Base-by-base conservation (phyloP, 2,888 invertebrate species). In the Melitaea athalia region DNA sequence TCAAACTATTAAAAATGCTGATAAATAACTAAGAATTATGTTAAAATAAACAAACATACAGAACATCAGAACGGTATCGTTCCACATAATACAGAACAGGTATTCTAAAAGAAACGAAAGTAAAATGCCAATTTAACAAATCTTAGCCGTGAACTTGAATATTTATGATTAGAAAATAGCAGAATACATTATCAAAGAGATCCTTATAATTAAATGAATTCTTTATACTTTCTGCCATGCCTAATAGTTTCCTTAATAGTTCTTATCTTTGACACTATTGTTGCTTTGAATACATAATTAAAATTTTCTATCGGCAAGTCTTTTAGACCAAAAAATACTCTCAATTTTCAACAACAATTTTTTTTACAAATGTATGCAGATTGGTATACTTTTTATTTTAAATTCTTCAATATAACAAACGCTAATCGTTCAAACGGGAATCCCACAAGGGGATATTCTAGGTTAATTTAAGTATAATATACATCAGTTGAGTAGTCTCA, bases 61-160 rank as follows among this genome's bases (percentile, higher is more conserved):
- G 38, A 14, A 53, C 17, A 12, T 53, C 6, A 17, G 14, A 7
- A 5, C 14, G 24, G 7, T 7, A n/a, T 31, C 33, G 53, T 33
- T 14, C 15, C 11, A 57, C 42, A 42, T 4, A 14, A 7, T 3
- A 15, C 15, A 8, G 38, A 57, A 57, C 57, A 57, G 10, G 57
- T 55, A 55, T 55, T 42, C 42, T n/a, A 55, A 33, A 57, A 15
- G 38, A 57, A 57, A 42, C 15, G 42, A 57, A 57, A 42, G 38
- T 57, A 38, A 57, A 38, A 57, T 55, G 6, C 53, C 5, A 55
- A 55, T 55, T 55, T 55, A 55, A 55, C 53, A 57, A 42, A 57
- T 57, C 57, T 38, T 57, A 57, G 57, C 57, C 57, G 57, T 57
- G 57, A 57, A 57, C 57, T 57, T 57, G 57, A 57, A 57, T 57